Conservation (phyloP, 2,888 invertebrate genomes). For the Philereme vetulata region DNA sequence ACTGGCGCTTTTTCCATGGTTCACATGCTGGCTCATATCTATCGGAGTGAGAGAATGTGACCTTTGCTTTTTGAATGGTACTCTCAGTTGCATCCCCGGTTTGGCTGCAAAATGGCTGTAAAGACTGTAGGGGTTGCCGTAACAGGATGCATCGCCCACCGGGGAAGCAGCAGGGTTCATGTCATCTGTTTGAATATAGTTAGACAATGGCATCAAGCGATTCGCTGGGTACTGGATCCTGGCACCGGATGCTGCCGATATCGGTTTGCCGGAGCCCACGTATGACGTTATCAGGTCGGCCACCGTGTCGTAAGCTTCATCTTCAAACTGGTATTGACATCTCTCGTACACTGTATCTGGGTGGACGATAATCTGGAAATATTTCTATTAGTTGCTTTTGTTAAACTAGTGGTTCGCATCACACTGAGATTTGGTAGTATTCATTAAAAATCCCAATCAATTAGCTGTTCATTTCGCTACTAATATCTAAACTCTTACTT, state of each 20-base stretch:
- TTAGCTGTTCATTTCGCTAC: no score
- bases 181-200: constrained; percentile 80
- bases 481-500: no score
- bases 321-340: constrained; percentile 96
- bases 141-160: constrained; percentile 58
- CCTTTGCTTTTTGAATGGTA: constrained; percentile 84
- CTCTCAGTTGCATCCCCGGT: constrained; percentile 68
- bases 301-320: constrained; percentile 96
- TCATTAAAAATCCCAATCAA: no score
- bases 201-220: constrained; percentile 90
- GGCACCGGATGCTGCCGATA: constrained; percentile 95
- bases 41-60: constrained; percentile 91
- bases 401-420: no score
- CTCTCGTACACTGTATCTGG: constrained; percentile 96
- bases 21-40: constrained; percentile 73
- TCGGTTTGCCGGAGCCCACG: constrained; percentile 94
- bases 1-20: constrained; percentile 86
- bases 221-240: constrained; percentile 94
- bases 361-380: constrained; percentile 89
- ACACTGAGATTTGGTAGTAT: no score
- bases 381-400: not conserved
- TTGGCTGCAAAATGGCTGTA: constrained; percentile 75
- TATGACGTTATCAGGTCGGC: constrained; percentile 97
- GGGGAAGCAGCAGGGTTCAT: constrained; percentile 65
- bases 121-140: constrained; percentile 77